These are phyloP conservation scores for Lithophane leautieri DNA, from an alignment of 2,888 invertebrate species.

Conservation along the genomic window DNA sequence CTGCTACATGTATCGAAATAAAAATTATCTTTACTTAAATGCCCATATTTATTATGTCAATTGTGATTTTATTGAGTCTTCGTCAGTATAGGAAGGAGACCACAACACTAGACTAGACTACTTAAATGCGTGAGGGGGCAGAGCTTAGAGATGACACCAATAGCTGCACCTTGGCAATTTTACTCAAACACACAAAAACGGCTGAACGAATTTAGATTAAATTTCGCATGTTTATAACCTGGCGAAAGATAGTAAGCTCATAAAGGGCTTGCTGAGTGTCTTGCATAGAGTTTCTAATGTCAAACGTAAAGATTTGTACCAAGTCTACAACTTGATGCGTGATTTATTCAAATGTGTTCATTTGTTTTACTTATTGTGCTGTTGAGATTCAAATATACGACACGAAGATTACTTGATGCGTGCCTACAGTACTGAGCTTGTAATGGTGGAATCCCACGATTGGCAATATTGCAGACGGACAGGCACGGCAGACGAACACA, in stretches of 20 bases:
- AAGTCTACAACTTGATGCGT: not conserved
- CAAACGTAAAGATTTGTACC: not conserved
- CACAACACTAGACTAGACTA: not conserved
- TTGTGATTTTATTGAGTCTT: not conserved
- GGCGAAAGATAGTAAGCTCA: too few species aligned
- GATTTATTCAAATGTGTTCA: not conserved
- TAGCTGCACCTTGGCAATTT: too few species aligned
- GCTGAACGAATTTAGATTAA: too few species aligned
- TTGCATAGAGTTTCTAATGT: not conserved
- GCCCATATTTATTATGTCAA: not conserved
- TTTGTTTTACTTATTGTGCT: not conserved
- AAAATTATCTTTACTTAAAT: not conserved
- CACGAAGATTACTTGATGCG: too few species aligned
- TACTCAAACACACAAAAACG: too few species aligned
- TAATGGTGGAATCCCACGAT: too few species aligned
- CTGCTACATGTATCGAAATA: not conserved
- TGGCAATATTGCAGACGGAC: too few species aligned
- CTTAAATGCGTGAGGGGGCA: not conserved
- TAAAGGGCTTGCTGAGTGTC: too few species aligned
- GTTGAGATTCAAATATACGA: not conserved
- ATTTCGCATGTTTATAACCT: too few species aligned
- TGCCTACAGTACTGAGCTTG: not conserved
- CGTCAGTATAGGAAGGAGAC: not conserved
- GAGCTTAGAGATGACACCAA: too few species aligned
- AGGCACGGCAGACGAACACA: too few species aligned